A percentile compares a stretch with the other conserved stretches of the same genome.
phyloP scores from a whole-genome alignment of 1,140 invertebrate genomes.

The Drosophila tani region DNA sequence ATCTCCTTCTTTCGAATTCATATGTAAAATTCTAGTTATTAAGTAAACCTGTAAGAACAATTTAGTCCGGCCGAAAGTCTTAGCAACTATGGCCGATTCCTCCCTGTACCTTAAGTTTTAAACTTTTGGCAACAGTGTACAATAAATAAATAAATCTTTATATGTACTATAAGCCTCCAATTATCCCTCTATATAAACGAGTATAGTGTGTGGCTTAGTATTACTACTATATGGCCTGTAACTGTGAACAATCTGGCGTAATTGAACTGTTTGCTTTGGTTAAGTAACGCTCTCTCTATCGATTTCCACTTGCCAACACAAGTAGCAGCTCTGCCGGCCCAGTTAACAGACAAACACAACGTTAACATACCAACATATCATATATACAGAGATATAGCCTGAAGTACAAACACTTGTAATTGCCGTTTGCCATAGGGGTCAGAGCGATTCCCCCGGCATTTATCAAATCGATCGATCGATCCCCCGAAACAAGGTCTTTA shows the following conservation, averaged over 20 bases:
- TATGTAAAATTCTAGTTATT: too few species aligned
- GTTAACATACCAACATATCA: constrained; percentile 8
- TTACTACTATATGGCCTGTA: not conserved
- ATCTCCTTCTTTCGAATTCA: too few species aligned
- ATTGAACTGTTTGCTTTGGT: constrained; percentile 48
- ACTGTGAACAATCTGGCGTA: constrained; percentile 37
- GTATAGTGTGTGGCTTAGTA: not conserved
- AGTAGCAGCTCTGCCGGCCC: constrained; percentile 21
- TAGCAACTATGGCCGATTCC: too few species aligned
- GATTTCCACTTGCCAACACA: constrained; percentile 26
- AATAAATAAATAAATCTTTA: too few species aligned
- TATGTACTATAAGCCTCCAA: not conserved
- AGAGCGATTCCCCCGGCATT: constrained; percentile 17
- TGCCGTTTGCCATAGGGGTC: constrained; percentile 16
- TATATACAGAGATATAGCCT: constrained; percentile 2
- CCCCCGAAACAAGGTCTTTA: constrained; percentile 34
- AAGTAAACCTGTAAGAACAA: too few species aligned
- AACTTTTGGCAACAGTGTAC: too few species aligned
- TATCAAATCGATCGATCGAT: constrained; percentile 25
- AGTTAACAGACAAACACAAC: constrained; percentile 39
- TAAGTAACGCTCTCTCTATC: constrained; percentile 44
- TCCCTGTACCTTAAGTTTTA: too few species aligned
- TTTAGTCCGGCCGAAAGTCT: too few species aligned
- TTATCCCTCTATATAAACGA: constrained; percentile 8
- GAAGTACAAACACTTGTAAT: constrained; percentile 17